phyloP scores from a whole-genome alignment of 2,797 vertebrate genomes.

The Diglossa cyanea region DNA sequence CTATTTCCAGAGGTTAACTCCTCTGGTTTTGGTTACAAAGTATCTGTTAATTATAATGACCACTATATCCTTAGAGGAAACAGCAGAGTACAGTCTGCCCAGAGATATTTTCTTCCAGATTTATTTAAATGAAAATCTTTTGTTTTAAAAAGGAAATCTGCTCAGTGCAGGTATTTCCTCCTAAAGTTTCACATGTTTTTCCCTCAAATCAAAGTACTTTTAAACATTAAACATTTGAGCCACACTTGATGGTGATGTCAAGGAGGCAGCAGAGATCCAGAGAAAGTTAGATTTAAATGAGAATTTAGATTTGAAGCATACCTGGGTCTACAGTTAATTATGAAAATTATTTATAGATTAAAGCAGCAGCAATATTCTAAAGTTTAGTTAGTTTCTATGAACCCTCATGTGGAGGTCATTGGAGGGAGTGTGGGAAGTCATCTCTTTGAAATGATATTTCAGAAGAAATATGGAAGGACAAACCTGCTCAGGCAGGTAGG shows the following conservation, averaged over 20 bases:
- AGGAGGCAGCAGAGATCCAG: background rate
- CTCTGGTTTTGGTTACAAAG: background rate
- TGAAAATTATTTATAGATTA: background rate
- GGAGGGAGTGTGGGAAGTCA: background rate
- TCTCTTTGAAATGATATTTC: background rate
- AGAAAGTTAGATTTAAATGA: background rate
- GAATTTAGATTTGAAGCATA: background rate
- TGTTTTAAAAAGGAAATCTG: slow-evolving; percentile 17
- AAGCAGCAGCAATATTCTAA: background rate
- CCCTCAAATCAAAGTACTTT: background rate
- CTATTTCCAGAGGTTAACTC: background rate
- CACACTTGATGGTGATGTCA: background rate
- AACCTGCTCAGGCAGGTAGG: no score
- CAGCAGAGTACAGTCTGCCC: background rate
- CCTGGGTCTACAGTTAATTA: background rate
- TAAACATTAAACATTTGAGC: background rate
- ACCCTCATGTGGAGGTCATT: background rate
- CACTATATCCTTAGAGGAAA: background rate
- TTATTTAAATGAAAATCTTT: background rate
- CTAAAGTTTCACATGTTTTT: background rate
- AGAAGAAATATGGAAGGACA: background rate
- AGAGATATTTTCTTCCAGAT: background rate
- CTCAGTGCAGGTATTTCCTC: background rate
- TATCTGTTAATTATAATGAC: background rate
- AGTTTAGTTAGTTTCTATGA: background rate